Conservation (phyloP, 2,113 vertebrate genomes). For the Platycercus adscitus region DNA sequence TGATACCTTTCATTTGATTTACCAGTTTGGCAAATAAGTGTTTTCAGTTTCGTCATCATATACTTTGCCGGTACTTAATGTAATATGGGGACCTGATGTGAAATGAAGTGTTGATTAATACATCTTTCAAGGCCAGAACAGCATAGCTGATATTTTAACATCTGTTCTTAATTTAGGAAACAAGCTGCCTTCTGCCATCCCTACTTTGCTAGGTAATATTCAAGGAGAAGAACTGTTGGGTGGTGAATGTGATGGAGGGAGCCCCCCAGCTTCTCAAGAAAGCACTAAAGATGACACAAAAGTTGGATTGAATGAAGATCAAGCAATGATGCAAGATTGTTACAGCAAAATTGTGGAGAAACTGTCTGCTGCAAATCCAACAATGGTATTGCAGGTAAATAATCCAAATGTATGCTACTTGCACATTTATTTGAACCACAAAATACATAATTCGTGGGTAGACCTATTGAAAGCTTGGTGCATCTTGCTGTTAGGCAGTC, state of each 20-base stretch:
- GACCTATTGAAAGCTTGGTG: not conserved
- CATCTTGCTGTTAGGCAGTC: not conserved
- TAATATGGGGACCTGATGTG: not conserved
- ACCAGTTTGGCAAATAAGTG: not conserved
- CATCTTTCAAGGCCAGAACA: not conserved
- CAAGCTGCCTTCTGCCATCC: constrained; percentile 91
- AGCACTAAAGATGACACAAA: constrained; percentile 84
- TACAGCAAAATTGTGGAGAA: constrained; percentile 99
- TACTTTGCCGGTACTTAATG: not conserved
- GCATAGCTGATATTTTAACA: not conserved
- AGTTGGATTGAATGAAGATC: constrained; percentile 91
- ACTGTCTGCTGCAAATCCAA: constrained; percentile 92
- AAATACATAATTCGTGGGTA: rapidly evolving
- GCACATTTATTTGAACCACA: not conserved
- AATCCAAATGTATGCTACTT: not conserved
- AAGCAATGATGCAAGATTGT: constrained; percentile 99
- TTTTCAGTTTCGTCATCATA: not conserved
- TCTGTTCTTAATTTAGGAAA: constrained; percentile 76
- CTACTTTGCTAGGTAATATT: constrained; percentile 92
- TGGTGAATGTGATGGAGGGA: constrained; percentile 84
- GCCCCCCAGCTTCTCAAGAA: constrained; percentile 84
- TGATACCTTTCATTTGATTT: not conserved
- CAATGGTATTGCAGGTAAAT: constrained; percentile 96
- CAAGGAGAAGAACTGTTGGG: constrained; percentile 87
- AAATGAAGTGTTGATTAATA: not conserved